Evolutionary conservation across 2,888 invertebrate genomes (phyloP), one percentile per base, ranked within the genome.

Genomic region (Drosophila rubida): DNA sequence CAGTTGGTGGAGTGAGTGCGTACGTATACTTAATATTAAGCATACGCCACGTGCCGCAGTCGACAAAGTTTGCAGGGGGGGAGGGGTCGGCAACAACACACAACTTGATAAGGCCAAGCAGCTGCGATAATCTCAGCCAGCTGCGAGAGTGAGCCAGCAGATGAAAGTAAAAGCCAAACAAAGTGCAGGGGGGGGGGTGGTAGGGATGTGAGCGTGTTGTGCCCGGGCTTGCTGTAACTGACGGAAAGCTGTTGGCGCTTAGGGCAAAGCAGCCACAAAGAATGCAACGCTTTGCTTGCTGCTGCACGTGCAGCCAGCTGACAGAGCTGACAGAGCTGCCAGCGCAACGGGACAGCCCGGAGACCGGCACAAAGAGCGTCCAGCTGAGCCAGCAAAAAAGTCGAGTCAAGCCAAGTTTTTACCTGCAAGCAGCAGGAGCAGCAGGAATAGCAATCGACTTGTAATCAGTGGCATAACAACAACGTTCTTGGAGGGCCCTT

Each of bases 11-110:
- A n/a, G 27, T 27, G 27, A 27, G 32, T 5, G n/a, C 5, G 32
- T 32, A 13, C 16, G 30, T n/a, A 46, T 46, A 19, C 45, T 46
- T 46, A 25, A 60, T 58, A 75, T 64, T 75, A 49, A 54, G 76
- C 55, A 81, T 81, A 64, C 79, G 79, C 44, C 67, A 42, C 67
- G 62, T 67, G 54, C 44, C 39, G n/a, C n/a, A n/a, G n/a, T n/a
- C n/a, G n/a, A n/a, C n/a, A 53, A 75, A 60, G 13, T n/a, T 19
- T 45, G 32, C 11, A 23, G 46, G 32, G 54, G 35, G 9, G n/a
- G n/a, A n/a, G n/a, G n/a, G n/a, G n/a, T n/a, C n/a, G n/a, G n/a
- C n/a, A n/a, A n/a, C n/a, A n/a, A n/a, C n/a, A 19, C 42, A 11
- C 19, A 25, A 23, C 48, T 30, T 53, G 27, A 48, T 27, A 37